A percentile compares a stretch with the other conserved stretches of the same genome.
Evolutionary conservation across 1,140 invertebrate species (phyloP).

Genomic region (Caenorhabditis inopinata): DNA sequence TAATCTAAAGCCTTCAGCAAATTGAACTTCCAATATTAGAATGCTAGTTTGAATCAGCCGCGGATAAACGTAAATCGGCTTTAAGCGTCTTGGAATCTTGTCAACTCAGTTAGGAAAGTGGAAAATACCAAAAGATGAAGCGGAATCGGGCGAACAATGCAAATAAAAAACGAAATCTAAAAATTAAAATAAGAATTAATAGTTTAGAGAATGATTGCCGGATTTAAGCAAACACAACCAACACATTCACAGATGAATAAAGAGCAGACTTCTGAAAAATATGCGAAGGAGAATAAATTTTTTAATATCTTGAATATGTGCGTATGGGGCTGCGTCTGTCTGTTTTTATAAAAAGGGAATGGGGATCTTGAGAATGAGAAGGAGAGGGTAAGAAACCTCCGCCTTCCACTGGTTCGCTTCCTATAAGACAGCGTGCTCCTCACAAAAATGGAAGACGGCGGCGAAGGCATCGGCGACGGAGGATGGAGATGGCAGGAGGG

Average conservation of each 20-base stretch:
- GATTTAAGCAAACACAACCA: background rate
- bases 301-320: conserved; percentile 29
- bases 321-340: background rate
- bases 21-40: too few relatives aligned
- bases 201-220: conserved; percentile 3
- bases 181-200: background rate
- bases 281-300: conserved; percentile 11
- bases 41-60: too few relatives aligned
- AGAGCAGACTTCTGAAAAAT: background rate
- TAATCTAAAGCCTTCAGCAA: too few relatives aligned
- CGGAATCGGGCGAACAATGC: background rate
- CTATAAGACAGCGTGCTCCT: background rate
- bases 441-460: background rate
- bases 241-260: background rate
- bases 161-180: background rate
- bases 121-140: background rate
- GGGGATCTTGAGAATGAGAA: conserved; percentile 22
- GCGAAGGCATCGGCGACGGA: background rate
- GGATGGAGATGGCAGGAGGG: background rate
- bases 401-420: background rate
- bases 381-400: background rate
- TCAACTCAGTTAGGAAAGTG: background rate
- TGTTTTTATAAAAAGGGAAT: conserved; percentile 30
- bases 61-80: too few relatives aligned
- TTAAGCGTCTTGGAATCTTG: background rate